These are phyloP conservation scores for Neoscelio sp. DNA, from an alignment of 2,888 invertebrate genomes.

Conservation along the genomic window DNA sequence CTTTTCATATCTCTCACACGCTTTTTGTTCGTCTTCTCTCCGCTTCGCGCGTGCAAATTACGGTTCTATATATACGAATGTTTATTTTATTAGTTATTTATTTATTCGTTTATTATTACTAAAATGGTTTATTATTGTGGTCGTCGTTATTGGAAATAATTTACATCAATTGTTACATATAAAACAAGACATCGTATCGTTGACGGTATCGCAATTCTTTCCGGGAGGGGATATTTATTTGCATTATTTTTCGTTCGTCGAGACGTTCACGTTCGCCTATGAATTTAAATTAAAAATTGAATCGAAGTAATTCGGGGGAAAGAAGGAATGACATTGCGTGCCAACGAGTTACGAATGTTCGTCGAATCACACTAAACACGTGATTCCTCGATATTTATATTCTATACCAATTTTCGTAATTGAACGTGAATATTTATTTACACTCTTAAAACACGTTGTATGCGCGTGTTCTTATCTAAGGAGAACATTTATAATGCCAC, in stretches of 20 bases:
- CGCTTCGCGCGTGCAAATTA: constrained; percentile 48
- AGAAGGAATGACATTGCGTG: not conserved
- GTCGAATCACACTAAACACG: not conserved
- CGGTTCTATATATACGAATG: constrained; percentile 73
- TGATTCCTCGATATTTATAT: not conserved
- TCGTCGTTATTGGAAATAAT: constrained; percentile 78
- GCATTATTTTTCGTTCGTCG: constrained; percentile 4
- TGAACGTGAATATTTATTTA: constrained; percentile 59
- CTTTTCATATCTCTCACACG: not conserved
- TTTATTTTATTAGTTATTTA: constrained; percentile 71
- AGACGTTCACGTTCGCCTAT: not conserved
- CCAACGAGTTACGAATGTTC: not conserved
- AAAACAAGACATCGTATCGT: constrained; percentile 74
- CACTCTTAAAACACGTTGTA: constrained; percentile 45
- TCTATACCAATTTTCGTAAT: constrained; percentile 22
- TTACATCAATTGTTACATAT: constrained; percentile 80
- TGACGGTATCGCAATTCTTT: not conserved
- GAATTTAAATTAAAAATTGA: too few species aligned
- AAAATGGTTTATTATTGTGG: constrained; percentile 63
- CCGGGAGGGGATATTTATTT: too few species aligned
- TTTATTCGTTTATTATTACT: constrained; percentile 38
- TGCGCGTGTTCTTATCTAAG: constrained; percentile 44
- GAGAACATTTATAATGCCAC: constrained; percentile 68
- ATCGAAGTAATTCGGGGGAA: constrained; percentile 3
- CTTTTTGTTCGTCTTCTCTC: not conserved